A percentile compares a stretch with the other conserved stretches of the same genome.
Evolutionary conservation across 2,113 vertebrate species (phyloP).

Genomic region (Calidris pugnax): DNA sequence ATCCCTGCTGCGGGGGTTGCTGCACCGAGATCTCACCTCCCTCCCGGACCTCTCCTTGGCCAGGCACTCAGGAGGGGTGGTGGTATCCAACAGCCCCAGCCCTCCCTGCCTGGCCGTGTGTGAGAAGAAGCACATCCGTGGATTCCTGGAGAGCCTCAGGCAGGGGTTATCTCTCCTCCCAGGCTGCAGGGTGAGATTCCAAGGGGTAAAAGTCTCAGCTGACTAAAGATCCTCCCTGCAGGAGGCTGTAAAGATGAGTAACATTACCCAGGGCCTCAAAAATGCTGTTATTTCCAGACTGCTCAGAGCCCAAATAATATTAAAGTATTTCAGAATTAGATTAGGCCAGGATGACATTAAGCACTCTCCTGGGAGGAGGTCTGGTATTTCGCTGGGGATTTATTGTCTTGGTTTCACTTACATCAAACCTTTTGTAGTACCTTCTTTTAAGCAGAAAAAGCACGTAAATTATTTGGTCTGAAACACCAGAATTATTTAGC

Average conservation of each 20-base stretch:
- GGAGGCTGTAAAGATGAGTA: neutral
- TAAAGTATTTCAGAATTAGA: neutral
- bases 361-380: neutral
- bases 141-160: neutral
- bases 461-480: neutral
- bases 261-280: neutral
- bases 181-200: neutral
- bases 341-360: neutral
- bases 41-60: neutral
- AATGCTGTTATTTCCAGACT: neutral
- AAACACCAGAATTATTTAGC: neutral
- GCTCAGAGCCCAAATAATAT: neutral
- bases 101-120: neutral
- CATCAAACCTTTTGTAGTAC: neutral
- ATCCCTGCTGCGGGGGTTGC: neutral
- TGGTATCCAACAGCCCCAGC: neutral
- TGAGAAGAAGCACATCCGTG: neutral
- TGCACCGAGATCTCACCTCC: neutral
- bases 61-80: neutral
- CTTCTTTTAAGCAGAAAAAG: slow-evolving; percentile 1
- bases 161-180: neutral
- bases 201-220: neutral
- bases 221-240: neutral
- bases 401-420: neutral
- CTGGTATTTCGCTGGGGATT: neutral